Conservation (phyloP, 2,113 vertebrate genomes). For the Pygathrix nemaeus region DNA sequence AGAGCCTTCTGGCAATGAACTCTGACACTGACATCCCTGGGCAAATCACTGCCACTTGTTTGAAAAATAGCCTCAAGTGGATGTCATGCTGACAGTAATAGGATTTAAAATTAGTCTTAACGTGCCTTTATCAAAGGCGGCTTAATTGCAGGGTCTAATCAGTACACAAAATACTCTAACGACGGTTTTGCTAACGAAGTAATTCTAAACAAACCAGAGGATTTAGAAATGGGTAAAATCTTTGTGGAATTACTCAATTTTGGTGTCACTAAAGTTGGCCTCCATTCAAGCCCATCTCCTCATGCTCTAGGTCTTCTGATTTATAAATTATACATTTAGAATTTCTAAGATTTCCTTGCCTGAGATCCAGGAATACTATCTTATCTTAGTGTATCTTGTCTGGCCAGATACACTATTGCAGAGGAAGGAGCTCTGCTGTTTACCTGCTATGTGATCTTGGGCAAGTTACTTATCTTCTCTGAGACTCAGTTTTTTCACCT, state of each 20-base stretch:
- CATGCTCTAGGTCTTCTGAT: not conserved
- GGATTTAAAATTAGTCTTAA: conserved; percentile 81
- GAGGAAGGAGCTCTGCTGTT: not conserved
- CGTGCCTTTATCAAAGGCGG: conserved; percentile 73
- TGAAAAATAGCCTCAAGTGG: conserved; percentile 71
- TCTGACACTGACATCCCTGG: not conserved
- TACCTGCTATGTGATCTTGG: not conserved
- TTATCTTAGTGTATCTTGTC: not conserved
- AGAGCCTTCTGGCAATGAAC: not conserved
- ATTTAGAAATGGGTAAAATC: not conserved
- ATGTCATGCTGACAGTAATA: conserved; percentile 59
- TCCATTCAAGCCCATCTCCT: not conserved
- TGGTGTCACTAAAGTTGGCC: not conserved
- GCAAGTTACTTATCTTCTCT: not conserved
- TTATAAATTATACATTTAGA: not conserved
- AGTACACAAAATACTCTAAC: conserved; percentile 68
- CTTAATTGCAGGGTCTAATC: conserved; percentile 79
- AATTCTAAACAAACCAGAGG: conserved; percentile 70
- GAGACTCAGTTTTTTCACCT: not conserved
- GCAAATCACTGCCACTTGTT: conserved; percentile 27
- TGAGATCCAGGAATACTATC: not conserved
- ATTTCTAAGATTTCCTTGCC: not conserved
- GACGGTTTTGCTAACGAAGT: conserved; percentile 72
- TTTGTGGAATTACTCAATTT: not conserved
- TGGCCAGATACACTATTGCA: not conserved